Conservation (phyloP, 2,888 invertebrate genomes). For the Orchesellides sinensis region DNA sequence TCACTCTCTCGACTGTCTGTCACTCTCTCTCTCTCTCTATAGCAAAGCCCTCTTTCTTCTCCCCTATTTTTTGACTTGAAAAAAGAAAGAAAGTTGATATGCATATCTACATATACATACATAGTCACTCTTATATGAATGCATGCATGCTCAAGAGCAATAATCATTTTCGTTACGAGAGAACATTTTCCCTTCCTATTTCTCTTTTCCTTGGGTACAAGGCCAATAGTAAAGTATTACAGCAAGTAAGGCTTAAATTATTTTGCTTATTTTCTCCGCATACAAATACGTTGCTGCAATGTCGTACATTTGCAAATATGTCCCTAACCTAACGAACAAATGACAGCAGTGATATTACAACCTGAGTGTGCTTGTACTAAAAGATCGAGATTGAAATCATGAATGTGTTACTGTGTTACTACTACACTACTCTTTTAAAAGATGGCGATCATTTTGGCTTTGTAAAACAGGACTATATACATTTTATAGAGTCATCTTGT, state of each 20-base stretch:
- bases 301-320: background rate
- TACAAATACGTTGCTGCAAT: background rate
- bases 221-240: constrained; percentile 31
- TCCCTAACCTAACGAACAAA: background rate
- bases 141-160: constrained; percentile 45
- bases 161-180: constrained; percentile 42
- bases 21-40: background rate
- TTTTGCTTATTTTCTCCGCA: background rate
- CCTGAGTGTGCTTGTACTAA: background rate
- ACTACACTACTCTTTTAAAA: constrained; percentile 5
- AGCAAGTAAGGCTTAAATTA: constrained; percentile 17
- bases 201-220: constrained; percentile 33
- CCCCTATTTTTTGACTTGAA: background rate
- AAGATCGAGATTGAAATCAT: background rate
- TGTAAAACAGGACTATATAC: constrained; percentile 22
- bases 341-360: background rate
- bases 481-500: constrained; percentile 47
- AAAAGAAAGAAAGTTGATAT: background rate
- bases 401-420: background rate
- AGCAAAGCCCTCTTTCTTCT: background rate
- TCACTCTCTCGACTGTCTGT: constrained; percentile 22
- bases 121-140: background rate
- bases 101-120: constrained; percentile 18
- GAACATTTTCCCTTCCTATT: constrained; percentile 33
- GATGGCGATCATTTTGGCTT: constrained; percentile 50